phyloP scores from a whole-genome alignment of 2,797 vertebrate genomes.

The Chromis chromis region DNA sequence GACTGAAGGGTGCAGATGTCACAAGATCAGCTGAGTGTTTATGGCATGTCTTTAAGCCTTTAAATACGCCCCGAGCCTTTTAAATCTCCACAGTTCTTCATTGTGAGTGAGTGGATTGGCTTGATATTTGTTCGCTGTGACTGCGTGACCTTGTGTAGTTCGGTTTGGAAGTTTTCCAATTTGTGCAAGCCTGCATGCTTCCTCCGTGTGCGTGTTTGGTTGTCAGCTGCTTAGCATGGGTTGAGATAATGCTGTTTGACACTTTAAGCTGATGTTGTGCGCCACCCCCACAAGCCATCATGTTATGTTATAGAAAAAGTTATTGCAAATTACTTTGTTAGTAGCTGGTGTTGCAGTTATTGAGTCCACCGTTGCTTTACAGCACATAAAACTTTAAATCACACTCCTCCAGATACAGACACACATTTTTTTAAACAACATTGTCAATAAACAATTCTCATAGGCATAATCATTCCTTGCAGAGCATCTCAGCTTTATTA shows the following conservation, averaged over 20 bases:
- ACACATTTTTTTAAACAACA: background rate
- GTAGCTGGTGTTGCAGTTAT: background rate
- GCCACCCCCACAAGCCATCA: conserved; percentile 16
- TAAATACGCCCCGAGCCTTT: conserved; percentile 9
- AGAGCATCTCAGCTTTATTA: background rate
- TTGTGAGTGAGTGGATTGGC: conserved; percentile 11
- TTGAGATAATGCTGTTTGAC: conserved; percentile 45
- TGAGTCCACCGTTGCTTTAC: conserved; percentile 1
- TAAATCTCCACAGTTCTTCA: conserved; percentile 25
- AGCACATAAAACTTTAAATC: background rate
- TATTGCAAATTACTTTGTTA: background rate
- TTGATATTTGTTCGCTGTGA: conserved; percentile 4
- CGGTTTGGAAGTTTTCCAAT: conserved; percentile 47
- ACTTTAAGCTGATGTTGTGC: conserved; percentile 30
- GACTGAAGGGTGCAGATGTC: conserved; percentile 18
- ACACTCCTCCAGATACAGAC: conserved; percentile 14
- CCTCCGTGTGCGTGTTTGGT: background rate
- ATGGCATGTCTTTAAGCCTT: conserved; percentile 8
- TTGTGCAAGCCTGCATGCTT: background rate
- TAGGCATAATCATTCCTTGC: background rate
- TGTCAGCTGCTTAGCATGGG: conserved; percentile 30
- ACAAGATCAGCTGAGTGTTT: background rate
- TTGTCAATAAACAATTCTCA: background rate
- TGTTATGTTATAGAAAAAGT: conserved; percentile 3
- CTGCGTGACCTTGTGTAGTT: conserved; percentile 34